Base-by-base conservation (phyloP, 2,113 vertebrate genomes). In the Numida meleagris region DNA sequence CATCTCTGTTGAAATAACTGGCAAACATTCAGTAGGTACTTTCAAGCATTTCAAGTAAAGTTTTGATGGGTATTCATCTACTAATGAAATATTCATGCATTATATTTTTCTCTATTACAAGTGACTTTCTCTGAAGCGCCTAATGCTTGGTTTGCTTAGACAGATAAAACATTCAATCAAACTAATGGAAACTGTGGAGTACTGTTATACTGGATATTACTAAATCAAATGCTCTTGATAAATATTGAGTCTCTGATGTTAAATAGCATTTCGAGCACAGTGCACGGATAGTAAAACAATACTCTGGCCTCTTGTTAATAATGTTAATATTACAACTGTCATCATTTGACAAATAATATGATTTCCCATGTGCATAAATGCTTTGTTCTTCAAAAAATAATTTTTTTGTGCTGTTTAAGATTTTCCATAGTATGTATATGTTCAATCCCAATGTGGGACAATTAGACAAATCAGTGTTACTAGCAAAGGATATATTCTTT, bases 41-140 rank as follows among this genome's bases (percentile, higher is more conserved):
- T 96, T 88, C 75, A 91, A 97, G 68, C 45, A 88, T 96, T 94
- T 95, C 59, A 94, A 88, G 91, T 90, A 96, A 95, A 95, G 83
- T 96, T 97, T 93, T 92, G 80, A 95, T 94, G 94, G 89, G 93
- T 95, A 96, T 96, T 95, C 90, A 97, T 94, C 91, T 95, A 83
- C 87, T 95, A 97, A 95, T 97, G 93, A 96, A 98, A 98, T 96
- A 96, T 91, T 92, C 85, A 92, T 90, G 78, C 93, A 94, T 96
- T 95, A 94, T 94, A 94, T 96, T 90, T 96, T 93, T 96, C 94
- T 96, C 84, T 93, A 48, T 91, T 96, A 91, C 62, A 95, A 92
- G 82, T 77, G 82, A 96, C 93, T 96, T 96, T 94, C 87, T 68
- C 82, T 89, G 95, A 96, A 95, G 89, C 83, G 46, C 87, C 80